phyloP scores from a whole-genome alignment of 2,113 vertebrate genomes.

The Paedocypris sp. region DNA sequence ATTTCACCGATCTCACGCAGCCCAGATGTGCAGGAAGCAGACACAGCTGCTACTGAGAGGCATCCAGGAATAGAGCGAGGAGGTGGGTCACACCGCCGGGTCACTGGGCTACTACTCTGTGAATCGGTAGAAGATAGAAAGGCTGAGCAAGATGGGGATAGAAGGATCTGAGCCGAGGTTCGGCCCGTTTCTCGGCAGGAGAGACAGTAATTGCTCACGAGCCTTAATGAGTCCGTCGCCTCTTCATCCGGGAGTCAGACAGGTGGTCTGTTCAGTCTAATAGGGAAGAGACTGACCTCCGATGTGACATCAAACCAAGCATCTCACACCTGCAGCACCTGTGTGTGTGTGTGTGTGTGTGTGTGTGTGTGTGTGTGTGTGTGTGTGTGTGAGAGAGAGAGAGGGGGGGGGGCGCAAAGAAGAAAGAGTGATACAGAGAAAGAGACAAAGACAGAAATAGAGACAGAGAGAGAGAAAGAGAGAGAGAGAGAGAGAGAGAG shows the following conservation, averaged over 20 bases:
- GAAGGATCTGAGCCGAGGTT: not conserved
- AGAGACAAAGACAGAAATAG: not conserved
- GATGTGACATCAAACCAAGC: constrained; percentile 9
- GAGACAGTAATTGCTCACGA: constrained; percentile 9
- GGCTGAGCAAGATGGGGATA: not conserved
- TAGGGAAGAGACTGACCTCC: constrained; percentile 1
- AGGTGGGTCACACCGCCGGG: not conserved
- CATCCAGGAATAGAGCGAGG: not conserved
- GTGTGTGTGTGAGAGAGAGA: too few species aligned
- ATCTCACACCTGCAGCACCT: constrained; percentile 14
- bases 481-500: not conserved
- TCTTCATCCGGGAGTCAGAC: constrained; percentile 21
- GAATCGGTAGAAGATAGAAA: constrained; percentile 5
- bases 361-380: not conserved
- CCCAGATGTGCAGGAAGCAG: not conserved
- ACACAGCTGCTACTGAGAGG: not conserved
- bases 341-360: not conserved
- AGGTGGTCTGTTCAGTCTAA: constrained; percentile 30
- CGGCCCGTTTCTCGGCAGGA: constrained; percentile 17
- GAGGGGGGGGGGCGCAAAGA: too few species aligned
- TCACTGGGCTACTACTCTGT: not conserved
- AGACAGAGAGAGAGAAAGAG: not conserved
- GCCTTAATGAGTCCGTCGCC: constrained; percentile 26
- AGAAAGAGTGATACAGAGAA: too few species aligned
- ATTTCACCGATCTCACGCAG: too few species aligned